Evolutionary conservation across 2,113 vertebrate species (phyloP).

Genomic region (Zosterops hypoxanthus): DNA sequence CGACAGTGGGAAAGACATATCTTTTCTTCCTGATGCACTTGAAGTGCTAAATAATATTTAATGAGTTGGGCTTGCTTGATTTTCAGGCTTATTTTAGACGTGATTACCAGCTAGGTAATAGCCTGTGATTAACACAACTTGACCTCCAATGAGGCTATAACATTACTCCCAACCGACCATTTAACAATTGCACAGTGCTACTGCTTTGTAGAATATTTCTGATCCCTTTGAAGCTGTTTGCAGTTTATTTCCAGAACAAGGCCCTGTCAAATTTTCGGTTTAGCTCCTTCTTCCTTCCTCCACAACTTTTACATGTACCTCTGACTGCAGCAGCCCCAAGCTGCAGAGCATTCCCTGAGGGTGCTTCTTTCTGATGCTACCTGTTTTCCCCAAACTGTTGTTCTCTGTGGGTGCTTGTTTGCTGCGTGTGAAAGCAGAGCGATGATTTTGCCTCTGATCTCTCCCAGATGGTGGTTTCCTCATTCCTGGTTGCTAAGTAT

Average conservation of each 20-base stretch:
- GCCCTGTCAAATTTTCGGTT: background rate
- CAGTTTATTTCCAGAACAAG: background rate
- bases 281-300: background rate
- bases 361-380: background rate
- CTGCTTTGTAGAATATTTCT: background rate
- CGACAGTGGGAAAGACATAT: background rate
- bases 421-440: background rate
- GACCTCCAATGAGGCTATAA: background rate
- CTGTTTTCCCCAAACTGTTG: background rate
- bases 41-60: background rate
- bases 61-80: background rate
- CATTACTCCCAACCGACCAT: background rate
- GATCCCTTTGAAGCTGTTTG: background rate
- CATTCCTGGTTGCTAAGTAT: background rate
- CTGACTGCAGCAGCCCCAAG: background rate
- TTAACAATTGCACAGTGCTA: background rate
- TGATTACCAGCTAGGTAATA: background rate
- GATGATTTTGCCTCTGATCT: slow-evolving; percentile 22
- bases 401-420: background rate
- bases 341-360: background rate
- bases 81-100: background rate
- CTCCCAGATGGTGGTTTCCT: slow-evolving; percentile 20
- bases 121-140: background rate
- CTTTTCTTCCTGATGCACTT: background rate
- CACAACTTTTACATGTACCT: rapidly evolving